Base-by-base conservation (phyloP, 2,888 invertebrate genomes). In the Philonicus albiceps region DNA sequence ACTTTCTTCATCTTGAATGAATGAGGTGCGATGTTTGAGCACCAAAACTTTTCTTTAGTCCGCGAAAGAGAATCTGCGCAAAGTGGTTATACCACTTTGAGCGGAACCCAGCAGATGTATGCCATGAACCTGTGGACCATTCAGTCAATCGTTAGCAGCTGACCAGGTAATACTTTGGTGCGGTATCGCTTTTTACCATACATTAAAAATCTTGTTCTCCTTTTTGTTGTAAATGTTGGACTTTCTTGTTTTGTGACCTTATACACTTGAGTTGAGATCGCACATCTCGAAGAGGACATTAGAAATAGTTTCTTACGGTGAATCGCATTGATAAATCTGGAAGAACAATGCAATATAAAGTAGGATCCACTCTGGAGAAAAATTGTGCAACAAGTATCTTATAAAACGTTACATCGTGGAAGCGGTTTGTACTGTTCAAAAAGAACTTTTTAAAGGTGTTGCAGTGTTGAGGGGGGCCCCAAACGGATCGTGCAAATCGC, bases 1-100 rank as follows among this genome's bases (percentile, higher is more conserved):
- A 55, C 81, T 83, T 83, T 64, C 81, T 83, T 83, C 43, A 83
- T 83, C 74, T 85, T 85, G 74, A 85, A 86, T 86, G 76, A 75
- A 86, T 74, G 75, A 49, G 75, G 85, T 86, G 75, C 31, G 74
- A 74, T 76, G 76, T 76, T n/a, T 74, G 81, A 81, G 86, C 86
- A 83, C 86, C 86, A 49, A 86, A 87, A 83, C 49, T 83, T 43
- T 43, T 43, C 40, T 43, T 64, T 37, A 64, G 31, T 64, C 64
- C 37, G 40, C 37, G 34, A 55, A 64, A 64, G 81, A 78, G 86
- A 86, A 86, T 86, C 75, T 86, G 83, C 86, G 85, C 80, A 80
- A 86, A 87, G 87, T 86, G 81, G 87, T 87, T 86, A 73, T 83
- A 75, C 87, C 81, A 87, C 87, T 87, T 87, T 19, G 49, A 87